Conservation (phyloP, 1,140 invertebrate genomes). For the Eumeta japonica region DNA sequence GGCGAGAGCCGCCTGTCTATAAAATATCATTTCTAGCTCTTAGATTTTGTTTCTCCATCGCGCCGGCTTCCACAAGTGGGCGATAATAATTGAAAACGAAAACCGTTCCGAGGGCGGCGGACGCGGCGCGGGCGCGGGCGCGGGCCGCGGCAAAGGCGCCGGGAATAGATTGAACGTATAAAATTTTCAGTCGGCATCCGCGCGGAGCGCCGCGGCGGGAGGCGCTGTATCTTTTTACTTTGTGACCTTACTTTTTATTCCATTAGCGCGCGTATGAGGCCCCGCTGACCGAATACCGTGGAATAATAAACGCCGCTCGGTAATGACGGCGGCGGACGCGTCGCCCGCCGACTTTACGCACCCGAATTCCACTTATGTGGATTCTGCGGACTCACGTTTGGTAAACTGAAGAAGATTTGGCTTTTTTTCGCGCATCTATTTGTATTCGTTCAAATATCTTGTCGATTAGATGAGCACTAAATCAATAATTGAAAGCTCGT, state of each 20-base stretch:
- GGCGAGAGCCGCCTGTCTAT: conserved; percentile 49
- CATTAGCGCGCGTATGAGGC: conserved; percentile 50
- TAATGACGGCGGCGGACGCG: conserved; percentile 51
- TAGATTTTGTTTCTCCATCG: conserved; percentile 41
- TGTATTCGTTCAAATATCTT: too few species aligned
- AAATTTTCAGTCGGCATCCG: conserved; percentile 57
- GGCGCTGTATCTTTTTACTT: conserved; percentile 55
- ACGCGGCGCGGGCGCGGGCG: conserved; percentile 40
- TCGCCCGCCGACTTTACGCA: conserved; percentile 29
- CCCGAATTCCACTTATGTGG: conserved; percentile 46
- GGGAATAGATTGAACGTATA: conserved; percentile 56
- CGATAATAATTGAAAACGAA: conserved; percentile 58
- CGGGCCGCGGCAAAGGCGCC: conserved; percentile 52
- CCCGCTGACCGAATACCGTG: conserved; percentile 52
- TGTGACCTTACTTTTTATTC: conserved; percentile 58
- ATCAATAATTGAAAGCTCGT: too few species aligned
- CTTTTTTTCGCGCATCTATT: too few species aligned
- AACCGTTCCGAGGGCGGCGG: conserved; percentile 44
- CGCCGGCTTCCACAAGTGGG: conserved; percentile 55
- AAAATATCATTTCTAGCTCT: conserved; percentile 53
- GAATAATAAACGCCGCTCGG: conserved; percentile 57
- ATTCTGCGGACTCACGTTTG: too few species aligned
- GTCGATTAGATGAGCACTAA: too few species aligned
- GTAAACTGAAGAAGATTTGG: too few species aligned
- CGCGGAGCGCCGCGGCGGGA: conserved; percentile 45